Evolutionary conservation across 1,140 invertebrate species (phyloP).

Genomic region (Formica exsecta): DNA sequence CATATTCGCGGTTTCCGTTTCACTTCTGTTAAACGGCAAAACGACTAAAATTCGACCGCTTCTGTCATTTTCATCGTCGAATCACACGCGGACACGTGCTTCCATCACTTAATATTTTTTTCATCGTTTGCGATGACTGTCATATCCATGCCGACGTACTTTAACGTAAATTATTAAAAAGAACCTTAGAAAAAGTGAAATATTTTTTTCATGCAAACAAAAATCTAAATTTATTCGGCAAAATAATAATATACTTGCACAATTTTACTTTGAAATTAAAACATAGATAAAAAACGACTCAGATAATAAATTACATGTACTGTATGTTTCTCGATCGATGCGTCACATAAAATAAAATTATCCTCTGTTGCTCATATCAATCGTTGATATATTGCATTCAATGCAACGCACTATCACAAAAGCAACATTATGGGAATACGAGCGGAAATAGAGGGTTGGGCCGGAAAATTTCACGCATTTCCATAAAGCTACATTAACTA

Average conservation of each 20-base stretch:
- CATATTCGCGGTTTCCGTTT: conserved; percentile 38
- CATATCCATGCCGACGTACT: too few species aligned
- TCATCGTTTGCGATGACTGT: neutral
- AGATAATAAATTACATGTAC: neutral
- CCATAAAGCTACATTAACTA: conserved; percentile 50
- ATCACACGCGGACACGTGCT: neutral
- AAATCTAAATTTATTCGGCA: too few species aligned
- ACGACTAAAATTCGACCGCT: conserved; percentile 32
- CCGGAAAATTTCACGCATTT: conserved; percentile 39
- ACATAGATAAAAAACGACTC: neutral
- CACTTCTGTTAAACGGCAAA: neutral
- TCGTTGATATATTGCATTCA: neutral
- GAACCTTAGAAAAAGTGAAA: too few species aligned
- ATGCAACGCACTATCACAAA: too few species aligned
- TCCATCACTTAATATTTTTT: neutral
- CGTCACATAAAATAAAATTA: conserved; percentile 1
- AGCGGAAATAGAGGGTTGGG: too few species aligned
- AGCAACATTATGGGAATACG: too few species aligned
- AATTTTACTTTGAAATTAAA: neutral
- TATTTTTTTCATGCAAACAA: too few species aligned
- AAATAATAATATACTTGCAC: too few species aligned
- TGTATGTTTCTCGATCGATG: neutral
- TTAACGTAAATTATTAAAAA: too few species aligned
- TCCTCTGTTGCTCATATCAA: neutral
- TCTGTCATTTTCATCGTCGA: neutral